Evolutionary conservation across 2,797 vertebrate genomes (phyloP).

Genomic region (Phataginus tricuspis): DNA sequence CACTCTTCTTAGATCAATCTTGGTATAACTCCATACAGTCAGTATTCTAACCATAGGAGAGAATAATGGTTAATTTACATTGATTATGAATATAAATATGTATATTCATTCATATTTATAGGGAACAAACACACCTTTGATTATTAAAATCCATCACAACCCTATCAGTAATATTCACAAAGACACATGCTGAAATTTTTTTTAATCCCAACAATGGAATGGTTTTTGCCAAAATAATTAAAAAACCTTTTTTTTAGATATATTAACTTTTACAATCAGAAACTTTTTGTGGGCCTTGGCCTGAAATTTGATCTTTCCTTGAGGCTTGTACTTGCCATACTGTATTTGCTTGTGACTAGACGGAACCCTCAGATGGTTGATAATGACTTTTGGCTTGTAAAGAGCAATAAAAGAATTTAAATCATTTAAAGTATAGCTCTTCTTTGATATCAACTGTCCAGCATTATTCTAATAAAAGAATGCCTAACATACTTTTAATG

Average conservation of each 20-base stretch:
- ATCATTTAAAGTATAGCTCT: conserved; percentile 68
- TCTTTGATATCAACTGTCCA: conserved; percentile 63
- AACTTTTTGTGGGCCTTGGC: conserved; percentile 73
- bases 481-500: conserved; percentile 63
- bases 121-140: background rate
- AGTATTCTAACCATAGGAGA: background rate
- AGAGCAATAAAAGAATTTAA: conserved; percentile 69
- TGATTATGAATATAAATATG: background rate
- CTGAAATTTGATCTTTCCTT: conserved; percentile 76
- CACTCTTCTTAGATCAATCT: background rate
- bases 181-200: conserved; percentile 69
- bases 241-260: background rate
- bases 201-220: conserved; percentile 71
- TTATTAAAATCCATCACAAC: background rate
- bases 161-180: conserved; percentile 45
- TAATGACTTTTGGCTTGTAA: conserved; percentile 69
- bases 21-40: background rate
- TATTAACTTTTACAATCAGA: conserved; percentile 54
- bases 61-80: conserved; percentile 1
- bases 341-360: conserved; percentile 74
- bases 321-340: conserved; percentile 74
- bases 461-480: conserved; percentile 19
- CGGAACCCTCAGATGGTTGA: conserved; percentile 59
- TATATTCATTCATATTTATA: conserved; percentile 32
- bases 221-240: conserved; percentile 71